phyloP scores from a whole-genome alignment of 2,797 vertebrate genomes.

The Tenualosa ilisha region DNA sequence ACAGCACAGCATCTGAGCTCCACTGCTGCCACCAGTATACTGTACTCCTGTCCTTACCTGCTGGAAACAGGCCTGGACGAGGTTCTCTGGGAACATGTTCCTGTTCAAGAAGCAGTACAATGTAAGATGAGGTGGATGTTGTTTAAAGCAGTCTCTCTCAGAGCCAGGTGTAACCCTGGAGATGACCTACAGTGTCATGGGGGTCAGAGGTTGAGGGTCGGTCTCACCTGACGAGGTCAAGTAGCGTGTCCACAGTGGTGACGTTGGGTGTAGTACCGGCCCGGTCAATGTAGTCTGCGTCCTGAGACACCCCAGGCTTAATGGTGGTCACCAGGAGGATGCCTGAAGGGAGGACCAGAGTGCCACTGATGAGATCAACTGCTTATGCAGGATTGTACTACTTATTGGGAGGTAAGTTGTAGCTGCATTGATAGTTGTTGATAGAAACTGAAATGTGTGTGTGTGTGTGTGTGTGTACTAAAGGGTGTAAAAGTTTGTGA shows the following conservation, averaged over 20 bases:
- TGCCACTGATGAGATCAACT: too few species aligned
- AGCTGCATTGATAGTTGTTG: too few species aligned
- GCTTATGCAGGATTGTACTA: too few species aligned
- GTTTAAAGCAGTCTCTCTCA: too few species aligned
- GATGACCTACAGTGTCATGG: too few species aligned
- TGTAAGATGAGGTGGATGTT: too few species aligned
- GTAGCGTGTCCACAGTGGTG: constrained; percentile 88
- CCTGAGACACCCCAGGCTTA: constrained; percentile 91
- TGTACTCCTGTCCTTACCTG: too few species aligned
- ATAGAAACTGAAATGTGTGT: too few species aligned
- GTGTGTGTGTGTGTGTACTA: too few species aligned
- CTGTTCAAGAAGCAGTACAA: constrained; percentile 68
- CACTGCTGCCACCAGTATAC: constrained; percentile 53
- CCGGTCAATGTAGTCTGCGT: constrained; percentile 83
- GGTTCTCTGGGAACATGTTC: constrained; percentile 99
- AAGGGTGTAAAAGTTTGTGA: too few species aligned
- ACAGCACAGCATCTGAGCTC: not conserved
- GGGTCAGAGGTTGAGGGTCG: not conserved
- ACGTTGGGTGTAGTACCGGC: constrained; percentile 86
- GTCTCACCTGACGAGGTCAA: constrained; percentile 88
- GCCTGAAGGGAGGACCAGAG: constrained; percentile 67
- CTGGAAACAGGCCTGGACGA: constrained; percentile 97
- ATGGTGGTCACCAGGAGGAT: constrained; percentile 92
- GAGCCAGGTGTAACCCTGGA: too few species aligned
- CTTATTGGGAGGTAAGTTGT: too few species aligned